Evolutionary conservation across 2,888 invertebrate species (phyloP), one percentile per base, ranked within the genome.

Genomic region (Ormyrus pomaceus): DNA sequence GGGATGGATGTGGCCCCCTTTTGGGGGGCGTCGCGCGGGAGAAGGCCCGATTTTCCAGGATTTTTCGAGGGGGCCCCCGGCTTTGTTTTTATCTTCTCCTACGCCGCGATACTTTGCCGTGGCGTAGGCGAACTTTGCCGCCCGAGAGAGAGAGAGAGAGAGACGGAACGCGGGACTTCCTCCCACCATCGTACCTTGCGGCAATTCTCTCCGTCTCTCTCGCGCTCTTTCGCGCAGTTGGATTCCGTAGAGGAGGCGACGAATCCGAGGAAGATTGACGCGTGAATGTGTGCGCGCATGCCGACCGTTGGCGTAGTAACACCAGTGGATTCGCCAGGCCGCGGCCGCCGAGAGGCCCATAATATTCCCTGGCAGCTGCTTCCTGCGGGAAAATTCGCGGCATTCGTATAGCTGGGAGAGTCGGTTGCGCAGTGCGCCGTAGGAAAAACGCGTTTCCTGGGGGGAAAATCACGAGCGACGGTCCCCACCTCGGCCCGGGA

Each of bases 241-340:
- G 4, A 34, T 34, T 34, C 34, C 34, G 34, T 34, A 4, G 34
- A 34, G 4, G 34, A 34, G 34, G 34, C 34, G 34, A 34, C 34
- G 34, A 34, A 34, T 56, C n/a, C 0, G 19, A 7, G 9, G 4
- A 56, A 55, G 19, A 68, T 55, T 45, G 55, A 46, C 19, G 61
- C 48, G 46, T n/a, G 62, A 10, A 46, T 46, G 7, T 62, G 6
- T 10, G 8, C 19, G 56, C 56, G 72, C 72, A 64, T 73, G 72
- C 72, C 72, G 72, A 73, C 46, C 64, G 46, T 64, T 53, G 72
- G 72, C 72, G 72, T 64, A 64, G 72, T 73, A 73, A 73, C 55
- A 64, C 64, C 64, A 55, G 72, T 53, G 72, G 64, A 64, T 73
- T 62, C 62, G 62, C 51, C 59, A n/a, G 34, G 34, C 34, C 34